Percentiles rank a stretch among this genome's conserved stretches.
Conservation (phyloP, 2,888 invertebrate species). For the Leptura quadrifasciata region DNA sequence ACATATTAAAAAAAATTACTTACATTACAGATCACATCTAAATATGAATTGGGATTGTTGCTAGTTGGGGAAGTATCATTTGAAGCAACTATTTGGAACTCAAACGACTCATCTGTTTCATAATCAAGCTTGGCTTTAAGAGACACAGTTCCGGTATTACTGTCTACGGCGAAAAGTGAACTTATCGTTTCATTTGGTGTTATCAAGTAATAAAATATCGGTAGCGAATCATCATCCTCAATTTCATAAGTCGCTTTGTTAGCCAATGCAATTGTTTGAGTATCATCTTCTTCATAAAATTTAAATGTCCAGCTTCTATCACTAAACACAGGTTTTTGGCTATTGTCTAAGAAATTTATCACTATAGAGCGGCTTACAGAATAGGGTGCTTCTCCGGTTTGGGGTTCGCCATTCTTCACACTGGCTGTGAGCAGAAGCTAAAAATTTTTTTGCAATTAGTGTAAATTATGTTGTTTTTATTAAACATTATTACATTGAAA, state of each 20-base stretch:
- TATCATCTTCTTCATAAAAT: conserved; percentile 46
- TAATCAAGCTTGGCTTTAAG: conserved; percentile 73
- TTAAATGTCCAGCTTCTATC: conserved; percentile 42
- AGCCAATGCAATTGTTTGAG: conserved; percentile 26
- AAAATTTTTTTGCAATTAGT: conserved; percentile 22
- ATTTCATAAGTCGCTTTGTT: conserved; percentile 41
- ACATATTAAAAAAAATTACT: conserved; percentile 39
- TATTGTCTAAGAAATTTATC: conserved; percentile 53
- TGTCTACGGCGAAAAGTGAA: conserved; percentile 46
- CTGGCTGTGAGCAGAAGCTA: conserved; percentile 51
- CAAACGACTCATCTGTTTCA: conserved; percentile 69
- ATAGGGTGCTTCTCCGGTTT: conserved; percentile 47
- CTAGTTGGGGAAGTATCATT: conserved; percentile 60
- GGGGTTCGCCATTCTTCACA: conserved; percentile 41
- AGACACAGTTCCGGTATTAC: conserved; percentile 50
- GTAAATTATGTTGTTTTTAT: background rate
- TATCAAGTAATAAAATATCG: conserved; percentile 54
- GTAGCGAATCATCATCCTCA: conserved; percentile 28
- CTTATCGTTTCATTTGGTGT: background rate
- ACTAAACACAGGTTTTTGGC: conserved; percentile 54
- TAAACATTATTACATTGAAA: conserved; percentile 39
- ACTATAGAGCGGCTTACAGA: conserved; percentile 40
- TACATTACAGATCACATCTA: conserved; percentile 55
- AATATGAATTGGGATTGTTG: conserved; percentile 44
- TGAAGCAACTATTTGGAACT: conserved; percentile 75